Evolutionary conservation across 2,797 vertebrate genomes (phyloP), one percentile per base, ranked within the genome.

Genomic region (Rhabdophis nuchalis): DNA sequence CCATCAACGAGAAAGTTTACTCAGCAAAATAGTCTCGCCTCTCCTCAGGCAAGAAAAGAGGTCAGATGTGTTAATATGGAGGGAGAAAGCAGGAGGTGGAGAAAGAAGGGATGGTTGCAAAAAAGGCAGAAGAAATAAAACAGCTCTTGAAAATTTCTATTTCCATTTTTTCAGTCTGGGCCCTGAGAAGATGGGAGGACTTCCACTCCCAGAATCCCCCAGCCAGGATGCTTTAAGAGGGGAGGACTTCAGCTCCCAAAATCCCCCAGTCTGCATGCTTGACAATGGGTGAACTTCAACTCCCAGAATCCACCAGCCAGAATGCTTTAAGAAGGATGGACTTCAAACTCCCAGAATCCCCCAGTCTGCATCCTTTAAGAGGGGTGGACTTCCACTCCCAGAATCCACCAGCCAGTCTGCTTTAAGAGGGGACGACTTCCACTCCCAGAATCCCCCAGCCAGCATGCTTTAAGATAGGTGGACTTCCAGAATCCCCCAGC

Each of bases 241-340:
- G 1, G 7, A 2, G 57, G 23, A 25, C 57, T 25, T 25, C 57
- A 25, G 25, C 20, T 58, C 57, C 57, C 57, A 58, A 2, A 58
- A 58, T 58, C 23, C 57, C 23, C 23, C 23, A 25, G 0, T 23
- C 23, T 2, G 9, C 23, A 27, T 1, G 23, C 25, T 64, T 29
- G 13, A 12, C 12, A 1, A 29, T 0, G 10, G 10, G 0, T 12
- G 10, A 10, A 61, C 3, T 61, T 10, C 58, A 3, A 27, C 58
- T 27, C 58, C 58, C 58, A 60, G 0, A 60, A 60, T 27, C 58
- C 25, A 25, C 9, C 58, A 60, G 2, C 8, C 23, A 10, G 7
- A 7, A 60, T 0, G 8, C 8, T 60, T 60, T 10, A 25, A 58
- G 57, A 10, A 0, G 0, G 57, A 0, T 10, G 8, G 57, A 58